Conservation (phyloP, 2,113 vertebrate species). For the Apistogramma diplotaenia region DNA sequence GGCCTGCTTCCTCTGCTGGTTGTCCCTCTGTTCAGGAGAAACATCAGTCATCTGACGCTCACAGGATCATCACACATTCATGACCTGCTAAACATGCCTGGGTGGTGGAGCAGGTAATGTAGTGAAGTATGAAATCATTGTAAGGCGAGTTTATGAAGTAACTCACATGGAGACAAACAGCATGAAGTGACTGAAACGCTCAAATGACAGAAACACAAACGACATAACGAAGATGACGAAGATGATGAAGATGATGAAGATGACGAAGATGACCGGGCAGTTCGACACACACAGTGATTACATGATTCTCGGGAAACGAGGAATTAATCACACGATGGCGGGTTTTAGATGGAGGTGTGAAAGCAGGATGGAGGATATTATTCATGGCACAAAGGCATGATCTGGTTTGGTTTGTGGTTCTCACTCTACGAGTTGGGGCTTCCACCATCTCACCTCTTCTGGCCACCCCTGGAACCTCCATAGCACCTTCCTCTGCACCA, state of each 20-base stretch:
- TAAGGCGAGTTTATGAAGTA: not conserved
- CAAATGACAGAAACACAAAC: conserved; percentile 28
- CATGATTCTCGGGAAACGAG: conserved; percentile 1
- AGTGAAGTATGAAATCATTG: not conserved
- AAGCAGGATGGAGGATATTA: conserved; percentile 58
- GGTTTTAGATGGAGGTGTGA: conserved; percentile 48
- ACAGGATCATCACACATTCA: not conserved
- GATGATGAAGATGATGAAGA: too few species aligned
- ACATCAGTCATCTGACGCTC: not conserved
- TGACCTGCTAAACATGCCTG: not conserved
- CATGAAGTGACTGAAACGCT: not conserved
- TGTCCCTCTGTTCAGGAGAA: conserved; percentile 84
- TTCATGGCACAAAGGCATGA: conserved; percentile 55
- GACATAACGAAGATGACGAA: conserved; percentile 8
- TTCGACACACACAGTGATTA: conserved; percentile 7
- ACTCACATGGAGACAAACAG: not conserved
- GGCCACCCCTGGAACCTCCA: conserved; percentile 81
- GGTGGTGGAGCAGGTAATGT: not conserved
- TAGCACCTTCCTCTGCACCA: conserved; percentile 73
- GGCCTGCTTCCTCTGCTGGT: conserved; percentile 85
- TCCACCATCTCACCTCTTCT: conserved; percentile 86
- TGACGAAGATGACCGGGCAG: conserved; percentile 5
- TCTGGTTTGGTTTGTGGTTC: conserved; percentile 20
- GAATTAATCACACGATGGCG: conserved; percentile 20
- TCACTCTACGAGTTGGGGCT: conserved; percentile 61